These are phyloP conservation scores for Dromococcyx pavoninus DNA, from an alignment of 2,797 vertebrate genomes.

Conservation along the genomic window DNA sequence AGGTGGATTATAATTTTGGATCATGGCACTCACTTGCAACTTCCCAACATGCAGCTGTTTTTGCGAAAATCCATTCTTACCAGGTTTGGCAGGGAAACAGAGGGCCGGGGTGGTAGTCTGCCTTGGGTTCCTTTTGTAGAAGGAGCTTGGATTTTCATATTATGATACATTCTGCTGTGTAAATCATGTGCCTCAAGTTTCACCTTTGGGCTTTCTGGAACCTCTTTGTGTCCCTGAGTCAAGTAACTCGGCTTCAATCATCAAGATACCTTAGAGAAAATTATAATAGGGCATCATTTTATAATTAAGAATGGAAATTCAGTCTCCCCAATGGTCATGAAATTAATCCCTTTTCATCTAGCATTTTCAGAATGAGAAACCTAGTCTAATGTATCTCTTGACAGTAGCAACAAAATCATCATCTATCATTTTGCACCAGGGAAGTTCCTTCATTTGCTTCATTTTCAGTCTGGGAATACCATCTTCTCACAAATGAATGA, in stretches of 20 bases:
- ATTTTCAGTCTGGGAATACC: constrained; percentile 59
- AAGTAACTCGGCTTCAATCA: constrained; percentile 66
- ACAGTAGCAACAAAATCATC: constrained; percentile 69
- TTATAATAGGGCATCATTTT: constrained; percentile 66
- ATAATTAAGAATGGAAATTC: constrained; percentile 72
- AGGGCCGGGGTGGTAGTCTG: background rate
- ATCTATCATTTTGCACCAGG: constrained; percentile 66
- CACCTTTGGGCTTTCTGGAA: constrained; percentile 15
- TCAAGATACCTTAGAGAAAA: constrained; percentile 63
- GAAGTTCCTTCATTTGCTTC: constrained; percentile 63
- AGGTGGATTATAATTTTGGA: background rate
- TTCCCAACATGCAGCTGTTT: background rate
- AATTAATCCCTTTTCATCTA: constrained; percentile 68
- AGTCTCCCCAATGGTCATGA: constrained; percentile 55
- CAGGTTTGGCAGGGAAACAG: background rate
- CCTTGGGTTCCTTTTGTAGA: background rate
- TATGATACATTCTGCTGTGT: background rate
- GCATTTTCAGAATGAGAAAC: constrained; percentile 51
- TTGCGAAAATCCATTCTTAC: background rate
- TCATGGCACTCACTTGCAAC: background rate
- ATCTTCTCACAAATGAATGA: constrained; percentile 50
- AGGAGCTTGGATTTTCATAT: background rate
- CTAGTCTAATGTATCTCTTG: constrained; percentile 58
- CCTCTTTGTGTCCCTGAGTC: constrained; percentile 55
- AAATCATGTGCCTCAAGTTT: constrained; percentile 13